Percentiles rank a stretch among this genome's conserved stretches.
Evolutionary conservation across 2,797 vertebrate genomes (phyloP).

Genomic region (Smutsia temminckii): DNA sequence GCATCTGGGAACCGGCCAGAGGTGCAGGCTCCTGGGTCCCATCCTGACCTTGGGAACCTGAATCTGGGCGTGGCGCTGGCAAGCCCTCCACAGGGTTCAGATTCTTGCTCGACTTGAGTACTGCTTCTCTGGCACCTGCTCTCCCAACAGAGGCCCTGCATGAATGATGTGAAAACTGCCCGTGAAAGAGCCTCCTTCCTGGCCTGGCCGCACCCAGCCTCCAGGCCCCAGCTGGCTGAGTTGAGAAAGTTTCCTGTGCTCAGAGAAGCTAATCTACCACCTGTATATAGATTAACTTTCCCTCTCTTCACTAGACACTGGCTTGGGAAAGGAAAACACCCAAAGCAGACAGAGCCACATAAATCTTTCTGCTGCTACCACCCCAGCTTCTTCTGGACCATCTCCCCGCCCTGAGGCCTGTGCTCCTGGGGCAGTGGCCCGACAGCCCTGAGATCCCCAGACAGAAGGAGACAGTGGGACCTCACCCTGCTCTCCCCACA

Average conservation of each 20-base stretch:
- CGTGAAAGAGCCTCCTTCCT: background rate
- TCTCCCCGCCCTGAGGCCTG: background rate
- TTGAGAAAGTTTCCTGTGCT: background rate
- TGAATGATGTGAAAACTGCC: background rate
- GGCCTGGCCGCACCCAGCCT: background rate
- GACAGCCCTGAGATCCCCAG: background rate
- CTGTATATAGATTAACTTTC: slow-evolving; percentile 39
- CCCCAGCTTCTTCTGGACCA: background rate
- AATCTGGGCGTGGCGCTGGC: background rate
- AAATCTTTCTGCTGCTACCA: background rate
- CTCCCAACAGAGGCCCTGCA: background rate
- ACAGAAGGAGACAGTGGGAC: background rate
- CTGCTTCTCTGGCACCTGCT: background rate
- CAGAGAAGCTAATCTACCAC: slow-evolving; percentile 39
- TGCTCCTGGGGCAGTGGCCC: background rate
- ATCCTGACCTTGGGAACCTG: background rate
- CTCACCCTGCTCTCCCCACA: background rate
- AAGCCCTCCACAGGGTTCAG: background rate
- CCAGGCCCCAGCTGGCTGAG: background rate
- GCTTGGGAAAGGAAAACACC: slow-evolving; percentile 67
- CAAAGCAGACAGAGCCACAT: background rate
- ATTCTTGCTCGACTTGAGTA: background rate
- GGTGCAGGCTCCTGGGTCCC: background rate
- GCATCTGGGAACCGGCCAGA: background rate
- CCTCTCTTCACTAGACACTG: background rate